Conservation (phyloP, 2,888 invertebrate genomes). For the Diaperis boleti region DNA sequence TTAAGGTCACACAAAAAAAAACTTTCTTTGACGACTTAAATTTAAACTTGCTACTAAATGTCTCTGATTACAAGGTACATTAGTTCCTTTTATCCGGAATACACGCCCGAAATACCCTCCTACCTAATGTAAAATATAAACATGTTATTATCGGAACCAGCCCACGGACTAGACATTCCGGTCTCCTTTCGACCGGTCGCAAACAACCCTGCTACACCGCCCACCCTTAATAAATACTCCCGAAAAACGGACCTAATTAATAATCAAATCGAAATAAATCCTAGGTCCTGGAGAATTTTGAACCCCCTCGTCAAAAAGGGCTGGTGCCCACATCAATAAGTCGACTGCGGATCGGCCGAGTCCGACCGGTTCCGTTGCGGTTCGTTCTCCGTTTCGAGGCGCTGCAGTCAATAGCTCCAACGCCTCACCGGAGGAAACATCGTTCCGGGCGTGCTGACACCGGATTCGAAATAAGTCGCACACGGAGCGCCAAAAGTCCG, state of each 20-base stretch:
- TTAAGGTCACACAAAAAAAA: too few relatives aligned
- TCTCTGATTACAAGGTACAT: too few relatives aligned
- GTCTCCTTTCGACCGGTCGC: background rate
- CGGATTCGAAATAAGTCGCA: constrained; percentile 33
- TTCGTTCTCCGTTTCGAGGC: constrained; percentile 44
- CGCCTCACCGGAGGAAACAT: constrained; percentile 44
- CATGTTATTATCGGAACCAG: constrained; percentile 23
- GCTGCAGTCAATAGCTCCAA: constrained; percentile 48
- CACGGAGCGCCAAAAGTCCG: constrained; percentile 13
- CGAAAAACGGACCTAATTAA: too few relatives aligned
- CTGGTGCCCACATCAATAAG: constrained; percentile 46
- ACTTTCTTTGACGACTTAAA: too few relatives aligned
- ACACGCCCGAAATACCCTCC: too few relatives aligned
- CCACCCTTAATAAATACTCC: too few relatives aligned
- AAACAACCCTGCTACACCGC: constrained; percentile 15
- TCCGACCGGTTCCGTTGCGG: constrained; percentile 35
- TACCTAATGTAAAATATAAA: constrained; percentile 22
- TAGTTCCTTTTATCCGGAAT: too few relatives aligned
- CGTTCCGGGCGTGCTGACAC: constrained; percentile 30
- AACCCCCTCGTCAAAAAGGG: constrained; percentile 39
- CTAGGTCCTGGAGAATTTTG: constrained; percentile 35
- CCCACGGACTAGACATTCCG: background rate
- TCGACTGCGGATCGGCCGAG: constrained; percentile 36
- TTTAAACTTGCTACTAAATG: too few relatives aligned
- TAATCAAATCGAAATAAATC: constrained; percentile 31